These are phyloP conservation scores for Calameuta pallipes DNA, from an alignment of 2,888 invertebrate species.

Conservation along the genomic window DNA sequence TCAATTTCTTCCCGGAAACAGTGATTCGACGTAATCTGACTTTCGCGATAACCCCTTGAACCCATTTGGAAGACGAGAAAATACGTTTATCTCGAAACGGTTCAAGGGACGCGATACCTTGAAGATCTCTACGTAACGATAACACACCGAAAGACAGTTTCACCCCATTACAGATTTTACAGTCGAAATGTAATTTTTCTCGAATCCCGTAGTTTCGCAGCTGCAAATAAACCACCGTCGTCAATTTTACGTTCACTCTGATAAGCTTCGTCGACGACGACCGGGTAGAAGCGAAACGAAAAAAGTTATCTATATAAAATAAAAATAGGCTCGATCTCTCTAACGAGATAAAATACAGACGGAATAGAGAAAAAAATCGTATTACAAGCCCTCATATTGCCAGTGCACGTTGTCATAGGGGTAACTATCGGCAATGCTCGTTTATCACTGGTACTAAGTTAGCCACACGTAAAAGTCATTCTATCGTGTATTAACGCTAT, in stretches of 20 bases:
- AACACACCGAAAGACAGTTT: neutral
- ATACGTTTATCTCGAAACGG: slow-evolving; percentile 5
- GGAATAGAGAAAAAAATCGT: neutral
- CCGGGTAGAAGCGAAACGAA: neutral
- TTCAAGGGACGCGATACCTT: neutral
- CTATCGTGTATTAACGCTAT: slow-evolving; percentile 31
- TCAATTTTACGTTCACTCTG: neutral
- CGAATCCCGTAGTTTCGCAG: too few species aligned
- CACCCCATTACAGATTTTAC: neutral
- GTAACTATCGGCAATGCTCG: neutral
- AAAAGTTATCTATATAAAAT: neutral
- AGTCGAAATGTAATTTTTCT: neutral
- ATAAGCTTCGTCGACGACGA: neutral
- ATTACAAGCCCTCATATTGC: neutral
- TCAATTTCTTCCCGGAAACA: neutral
- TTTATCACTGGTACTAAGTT: slow-evolving; percentile 33
- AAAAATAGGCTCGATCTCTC: neutral
- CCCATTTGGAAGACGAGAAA: neutral
- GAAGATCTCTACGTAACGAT: neutral
- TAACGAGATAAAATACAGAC: neutral
- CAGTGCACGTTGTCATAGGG: neutral
- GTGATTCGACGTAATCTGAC: neutral
- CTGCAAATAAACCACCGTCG: too few species aligned
- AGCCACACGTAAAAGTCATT: slow-evolving; percentile 35
- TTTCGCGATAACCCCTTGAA: slow-evolving; percentile 2